A percentile compares a stretch with the other conserved stretches of the same genome.
Evolutionary conservation across 2,888 invertebrate genomes (phyloP).

Genomic region (Rhagonycha lutea): DNA sequence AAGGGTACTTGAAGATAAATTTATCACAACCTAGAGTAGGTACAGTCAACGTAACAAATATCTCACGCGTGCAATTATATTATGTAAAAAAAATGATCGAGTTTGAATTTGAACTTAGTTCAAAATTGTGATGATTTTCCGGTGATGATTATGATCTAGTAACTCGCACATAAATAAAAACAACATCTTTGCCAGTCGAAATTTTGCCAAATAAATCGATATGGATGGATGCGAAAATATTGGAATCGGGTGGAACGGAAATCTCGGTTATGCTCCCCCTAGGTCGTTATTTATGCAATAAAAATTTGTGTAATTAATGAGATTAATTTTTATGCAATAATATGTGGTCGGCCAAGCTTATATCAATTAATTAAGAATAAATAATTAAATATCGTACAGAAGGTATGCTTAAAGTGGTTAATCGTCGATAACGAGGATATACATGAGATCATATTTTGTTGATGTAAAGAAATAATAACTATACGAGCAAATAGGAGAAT

Average conservation of each 20-base stretch:
- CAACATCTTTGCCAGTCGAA: background rate
- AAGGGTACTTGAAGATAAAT: constrained; percentile 25
- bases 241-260: background rate
- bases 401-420: background rate
- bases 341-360: background rate
- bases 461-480: background rate
- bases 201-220: background rate
- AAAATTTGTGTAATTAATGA: background rate
- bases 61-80: background rate
- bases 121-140: background rate
- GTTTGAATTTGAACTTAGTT: background rate
- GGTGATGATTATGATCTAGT: background rate
- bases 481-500: background rate
- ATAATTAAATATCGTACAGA: background rate
- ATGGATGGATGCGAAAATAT: background rate
- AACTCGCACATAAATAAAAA: background rate
- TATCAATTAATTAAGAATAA: constrained; percentile 1
- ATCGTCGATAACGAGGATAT: background rate
- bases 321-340: background rate
- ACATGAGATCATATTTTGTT: background rate
- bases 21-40: constrained; percentile 8
- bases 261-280: background rate
- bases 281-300: background rate
- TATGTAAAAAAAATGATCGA: background rate
- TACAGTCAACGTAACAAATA: background rate